phyloP scores from a whole-genome alignment of 2,888 invertebrate genomes.

The Drosophila antonietae region DNA sequence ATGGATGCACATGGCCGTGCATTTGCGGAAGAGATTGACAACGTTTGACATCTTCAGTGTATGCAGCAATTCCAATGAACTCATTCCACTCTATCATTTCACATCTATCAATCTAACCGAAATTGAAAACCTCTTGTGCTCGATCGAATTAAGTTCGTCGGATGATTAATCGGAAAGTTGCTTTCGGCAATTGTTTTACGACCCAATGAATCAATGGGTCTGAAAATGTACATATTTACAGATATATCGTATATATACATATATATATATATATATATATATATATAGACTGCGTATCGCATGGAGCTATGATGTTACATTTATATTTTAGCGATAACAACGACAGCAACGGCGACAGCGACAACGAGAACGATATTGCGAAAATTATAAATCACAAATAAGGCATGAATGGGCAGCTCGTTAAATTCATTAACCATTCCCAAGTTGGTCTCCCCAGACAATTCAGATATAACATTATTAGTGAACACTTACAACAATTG shows the following conservation, averaged over 20 bases:
- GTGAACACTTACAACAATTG: background rate
- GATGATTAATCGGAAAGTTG: slow-evolving; percentile 55
- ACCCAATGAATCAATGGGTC: slow-evolving; percentile 40
- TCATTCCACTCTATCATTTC: background rate
- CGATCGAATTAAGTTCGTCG: slow-evolving; percentile 6
- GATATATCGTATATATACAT: background rate
- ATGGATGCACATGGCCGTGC: slow-evolving; percentile 36
- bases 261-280: background rate
- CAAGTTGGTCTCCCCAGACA: slow-evolving; percentile 6
- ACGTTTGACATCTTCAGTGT: background rate
- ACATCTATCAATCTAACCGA: slow-evolving; percentile 5
- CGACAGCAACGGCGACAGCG: slow-evolving; percentile 1
- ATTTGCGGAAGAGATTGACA: background rate
- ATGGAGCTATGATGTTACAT: slow-evolving; percentile 21
- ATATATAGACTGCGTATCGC: slow-evolving; percentile 9
- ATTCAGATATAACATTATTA: slow-evolving; percentile 18
- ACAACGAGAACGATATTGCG: slow-evolving; percentile 20
- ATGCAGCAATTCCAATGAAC: slow-evolving; percentile 30
- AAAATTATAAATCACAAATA: slow-evolving; percentile 36
- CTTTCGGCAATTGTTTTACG: slow-evolving; percentile 33
- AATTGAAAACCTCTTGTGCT: background rate
- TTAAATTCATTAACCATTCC: slow-evolving; percentile 8
- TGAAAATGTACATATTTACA: background rate
- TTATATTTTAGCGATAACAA: slow-evolving; percentile 32
- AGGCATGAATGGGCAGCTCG: slow-evolving; percentile 44